Base-by-base conservation (phyloP, 2,888 invertebrate genomes). In the Andrena hattorfiana region DNA sequence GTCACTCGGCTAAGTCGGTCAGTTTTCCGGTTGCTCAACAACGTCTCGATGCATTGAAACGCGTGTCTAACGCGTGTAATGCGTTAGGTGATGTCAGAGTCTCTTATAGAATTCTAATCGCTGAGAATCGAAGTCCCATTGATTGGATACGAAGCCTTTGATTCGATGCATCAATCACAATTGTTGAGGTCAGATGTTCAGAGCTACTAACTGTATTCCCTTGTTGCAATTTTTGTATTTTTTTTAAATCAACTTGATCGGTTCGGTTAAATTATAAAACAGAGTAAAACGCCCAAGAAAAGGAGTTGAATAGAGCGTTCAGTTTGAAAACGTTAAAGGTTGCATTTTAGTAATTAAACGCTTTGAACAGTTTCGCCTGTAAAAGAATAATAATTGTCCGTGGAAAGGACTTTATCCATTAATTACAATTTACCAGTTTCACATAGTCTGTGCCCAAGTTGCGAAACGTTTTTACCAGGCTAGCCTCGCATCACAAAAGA, bases 21-120 rank as follows among this genome's bases (percentile, higher is more conserved):
- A 80, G 49, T 64, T 74, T 81, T 70, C 81, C 75, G 77, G 84
- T 84, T 84, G 78, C 81, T 62, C 79, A 86, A 87, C 73, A 48
- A 62, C 51, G 60, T 16, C 26, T 16, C 32, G 60, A 49, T 68
- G 59, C 63, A 70, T 63, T 84, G 54, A 72, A 84, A 70, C 70
- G 59, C 30, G 13, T 48, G 68, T 26, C 54, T 32, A 60, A 71
- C 51, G 30, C 62, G 16, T 62, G 59, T 63, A 54, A 73, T 30
- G 56, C 30, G 20, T 71, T 63, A 68, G 6, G n/a, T 4, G 54
- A 67, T 63, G 68, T 78, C 78, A 35, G 78, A 62, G 10, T 56
- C 28, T 16, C 60, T 62, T 23, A 23, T n/a, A 20, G 20, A 54
- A 72, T 23, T 51, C 35, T 8, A 42, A 13, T 62, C 54, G 32